Evolutionary conservation across 1,140 invertebrate genomes (phyloP), one percentile per base, ranked within the genome.

Genomic region (Carcinoscorpius rotundicauda): DNA sequence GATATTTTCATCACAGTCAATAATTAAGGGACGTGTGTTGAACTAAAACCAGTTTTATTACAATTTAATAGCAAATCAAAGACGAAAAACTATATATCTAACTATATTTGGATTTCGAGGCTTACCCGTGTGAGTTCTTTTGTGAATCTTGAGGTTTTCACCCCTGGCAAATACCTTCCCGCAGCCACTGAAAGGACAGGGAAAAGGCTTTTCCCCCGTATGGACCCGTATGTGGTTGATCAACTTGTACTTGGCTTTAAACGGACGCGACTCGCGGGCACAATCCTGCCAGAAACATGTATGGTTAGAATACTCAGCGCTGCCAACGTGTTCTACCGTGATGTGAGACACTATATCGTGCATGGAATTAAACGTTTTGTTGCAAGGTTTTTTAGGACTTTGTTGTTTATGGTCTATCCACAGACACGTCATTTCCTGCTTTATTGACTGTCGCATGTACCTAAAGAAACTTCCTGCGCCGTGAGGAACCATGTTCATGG

Each of bases 161-260:
- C 90, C 93, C 71, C 97, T 82, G 5, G 97, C 97, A 78, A 99
- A 99, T 66, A 98, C 93, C 80, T 99, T 99, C 58, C 93, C 93
- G 78, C 97, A 99, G 1, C 88, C 88, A 9, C 91, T 89, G 79
- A 97, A 97, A 0, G 93, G 92, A 74, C 97, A 99, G 5, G 92
- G 91, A 74, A 99, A 99, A 0, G 97, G 97, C 78, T 98, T 98
- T 77, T 99, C 96, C 10, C 97, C 97, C 1, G 97, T 99, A 77
- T 99, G 97, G 60, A 99, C 97, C 62, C 97, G 82, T 71, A 99
- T 97, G 78, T 99, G 97, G 80, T 99, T 99, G 73, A 99, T 95
- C 74, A 99, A 84, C 80, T 99, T 99, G 82, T 99, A 99, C 81
- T 99, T 99, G 78, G 97, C 97, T 81, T 99, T 99, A 81, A 99